These are phyloP conservation scores for Geotrupes spiniger DNA, from an alignment of 2,888 invertebrate genomes.

Conservation along the genomic window DNA sequence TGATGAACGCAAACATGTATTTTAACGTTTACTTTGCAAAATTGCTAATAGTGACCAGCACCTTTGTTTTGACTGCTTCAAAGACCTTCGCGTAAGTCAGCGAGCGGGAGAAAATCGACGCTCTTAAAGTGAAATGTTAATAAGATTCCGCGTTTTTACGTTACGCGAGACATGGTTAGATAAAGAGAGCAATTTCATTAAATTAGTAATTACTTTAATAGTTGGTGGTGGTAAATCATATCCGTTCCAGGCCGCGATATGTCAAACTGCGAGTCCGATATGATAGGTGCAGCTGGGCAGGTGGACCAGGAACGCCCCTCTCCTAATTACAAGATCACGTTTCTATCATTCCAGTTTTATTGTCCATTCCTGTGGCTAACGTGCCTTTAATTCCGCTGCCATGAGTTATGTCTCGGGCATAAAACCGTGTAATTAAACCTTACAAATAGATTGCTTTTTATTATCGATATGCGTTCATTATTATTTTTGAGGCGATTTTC, in stretches of 20 bases:
- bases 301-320: constrained; percentile 40
- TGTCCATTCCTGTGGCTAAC: constrained; percentile 37
- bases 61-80: too few species aligned
- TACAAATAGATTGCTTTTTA: constrained; percentile 40
- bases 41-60: too few species aligned
- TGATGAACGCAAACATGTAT: too few species aligned
- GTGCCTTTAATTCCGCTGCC: constrained; percentile 30
- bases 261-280: constrained; percentile 26
- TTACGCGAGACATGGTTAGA: too few species aligned
- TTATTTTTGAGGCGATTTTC: constrained; percentile 16
- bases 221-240: constrained; percentile 12
- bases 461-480: constrained; percentile 32
- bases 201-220: constrained; percentile 21
- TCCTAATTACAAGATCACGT: constrained; percentile 46
- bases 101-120: too few species aligned
- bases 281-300: constrained; percentile 36
- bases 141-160: too few species aligned
- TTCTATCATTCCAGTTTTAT: constrained; percentile 46
- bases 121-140: too few species aligned
- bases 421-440: constrained; percentile 39
- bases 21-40: too few species aligned
- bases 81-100: too few species aligned
- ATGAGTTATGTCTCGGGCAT: constrained; percentile 33
- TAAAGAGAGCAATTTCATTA: constrained; percentile 15
- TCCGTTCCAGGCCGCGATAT: constrained; percentile 21